Conservation (phyloP, 2,888 invertebrate genomes). For the Ectemnius cavifrons region DNA sequence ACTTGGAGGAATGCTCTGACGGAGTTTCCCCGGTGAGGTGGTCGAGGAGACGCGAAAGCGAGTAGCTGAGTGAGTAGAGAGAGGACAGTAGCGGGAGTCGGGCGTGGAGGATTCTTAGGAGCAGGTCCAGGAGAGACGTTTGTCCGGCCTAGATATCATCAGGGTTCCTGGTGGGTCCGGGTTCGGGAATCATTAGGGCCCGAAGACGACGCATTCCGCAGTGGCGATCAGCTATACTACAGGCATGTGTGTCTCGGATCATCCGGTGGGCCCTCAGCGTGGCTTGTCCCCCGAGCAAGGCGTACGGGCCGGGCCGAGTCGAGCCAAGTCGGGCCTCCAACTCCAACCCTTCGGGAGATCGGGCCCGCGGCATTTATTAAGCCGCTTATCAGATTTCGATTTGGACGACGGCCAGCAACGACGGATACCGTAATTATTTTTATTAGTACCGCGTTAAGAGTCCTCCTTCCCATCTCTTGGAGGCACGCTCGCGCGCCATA, state of each 20-base stretch:
- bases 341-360: slow-evolving; percentile 39
- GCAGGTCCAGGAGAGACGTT: slow-evolving; percentile 46
- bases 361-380: slow-evolving; percentile 58
- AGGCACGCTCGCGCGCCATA: not conserved
- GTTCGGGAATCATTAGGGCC: slow-evolving; percentile 67
- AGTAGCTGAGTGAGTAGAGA: not conserved
- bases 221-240: slow-evolving; percentile 25
- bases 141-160: slow-evolving; percentile 66
- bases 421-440: slow-evolving; percentile 67
- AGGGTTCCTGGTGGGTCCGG: slow-evolving; percentile 56
- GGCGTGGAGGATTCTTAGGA: slow-evolving; percentile 11
- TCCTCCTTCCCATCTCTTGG: slow-evolving; percentile 13
- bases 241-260: slow-evolving; percentile 47
- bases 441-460: slow-evolving; percentile 55
- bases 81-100: slow-evolving; percentile 44
- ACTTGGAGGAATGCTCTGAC: slow-evolving; percentile 34
- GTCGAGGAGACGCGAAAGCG: slow-evolving; percentile 9
- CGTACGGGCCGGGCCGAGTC: not conserved
- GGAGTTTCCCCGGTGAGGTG: slow-evolving; percentile 36
- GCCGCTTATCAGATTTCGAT: slow-evolving; percentile 64
- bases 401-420: slow-evolving; percentile 53
- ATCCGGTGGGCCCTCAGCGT: slow-evolving; percentile 51
- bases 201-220: slow-evolving; percentile 60
- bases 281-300: slow-evolving; percentile 35
- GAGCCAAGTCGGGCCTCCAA: no score